These are phyloP conservation scores for Lagopus muta DNA, from an alignment of 2,113 vertebrate species.

Conservation along the genomic window DNA sequence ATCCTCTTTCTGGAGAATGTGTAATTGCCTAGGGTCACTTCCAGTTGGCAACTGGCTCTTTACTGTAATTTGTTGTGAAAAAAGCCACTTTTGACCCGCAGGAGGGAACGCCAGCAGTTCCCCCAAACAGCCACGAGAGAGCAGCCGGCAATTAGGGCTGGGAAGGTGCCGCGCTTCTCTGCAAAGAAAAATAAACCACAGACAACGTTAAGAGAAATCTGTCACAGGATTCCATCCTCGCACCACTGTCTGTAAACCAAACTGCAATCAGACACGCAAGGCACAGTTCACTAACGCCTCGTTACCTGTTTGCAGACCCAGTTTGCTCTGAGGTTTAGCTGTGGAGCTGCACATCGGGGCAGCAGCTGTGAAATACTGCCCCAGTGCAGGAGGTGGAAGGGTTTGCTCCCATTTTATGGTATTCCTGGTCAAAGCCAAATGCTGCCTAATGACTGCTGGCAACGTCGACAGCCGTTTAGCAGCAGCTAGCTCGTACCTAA, in stretches of 20 bases:
- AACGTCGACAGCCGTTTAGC: neutral
- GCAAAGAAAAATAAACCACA: neutral
- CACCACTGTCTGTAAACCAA: neutral
- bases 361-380: neutral
- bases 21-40: neutral
- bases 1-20: neutral
- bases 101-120: slow-evolving; percentile 58
- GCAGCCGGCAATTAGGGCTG: slow-evolving; percentile 79
- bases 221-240: neutral
- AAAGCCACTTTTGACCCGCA: neutral
- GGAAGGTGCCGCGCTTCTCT: neutral
- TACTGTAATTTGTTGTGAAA: neutral
- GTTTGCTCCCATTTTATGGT: neutral
- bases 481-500: slow-evolving; percentile 10
- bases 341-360: rapidly evolving
- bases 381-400: neutral
- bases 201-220: neutral
- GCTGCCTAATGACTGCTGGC: slow-evolving; percentile 50
- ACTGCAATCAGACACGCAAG: rapidly evolving
- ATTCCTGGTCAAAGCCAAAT: slow-evolving; percentile 10
- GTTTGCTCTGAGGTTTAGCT: neutral
- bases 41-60: neutral
- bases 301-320: neutral
- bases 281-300: neutral
- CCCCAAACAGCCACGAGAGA: slow-evolving; percentile 80